These are phyloP conservation scores for human (Homo sapiens) DNA, from an alignment of 2,113 vertebrate species.

Conservation along the genomic window GRCh38 chr1:37373501-37374000, in stretches of 20 bases:
- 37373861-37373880: neutral
- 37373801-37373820: neutral
- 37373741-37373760: neutral
- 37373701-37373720: rapidly evolving
- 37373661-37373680: neutral
- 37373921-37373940: neutral
- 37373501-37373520: neutral
- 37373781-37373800: neutral
- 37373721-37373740: neutral
- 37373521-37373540: neutral
- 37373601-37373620: neutral
- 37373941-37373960: neutral
- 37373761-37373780: neutral
- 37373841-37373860: neutral
- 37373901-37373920: neutral
- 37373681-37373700: rapidly evolving
- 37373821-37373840: neutral
- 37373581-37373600: neutral
- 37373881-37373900: neutral
- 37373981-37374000: too few species aligned
- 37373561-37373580: neutral
- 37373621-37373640: neutral
- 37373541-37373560: neutral
- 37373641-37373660: neutral
- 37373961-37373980: too few species aligned